Evolutionary conservation across 2,113 vertebrate genomes (phyloP), one percentile per base, ranked within the genome.

Genomic region (Typhlomys cinereus): DNA sequence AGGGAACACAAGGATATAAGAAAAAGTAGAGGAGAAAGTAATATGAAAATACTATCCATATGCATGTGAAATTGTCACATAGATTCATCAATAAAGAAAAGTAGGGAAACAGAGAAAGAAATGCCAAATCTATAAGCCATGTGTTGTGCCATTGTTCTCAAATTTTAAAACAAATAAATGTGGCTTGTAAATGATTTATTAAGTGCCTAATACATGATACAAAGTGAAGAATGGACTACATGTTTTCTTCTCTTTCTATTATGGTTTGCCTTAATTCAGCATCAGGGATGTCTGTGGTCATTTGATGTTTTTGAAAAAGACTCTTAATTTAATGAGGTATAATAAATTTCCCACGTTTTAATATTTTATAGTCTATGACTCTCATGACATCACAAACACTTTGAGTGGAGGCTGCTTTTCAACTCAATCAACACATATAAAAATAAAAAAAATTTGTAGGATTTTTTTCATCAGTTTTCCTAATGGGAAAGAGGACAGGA

Each of bases 151-250:
- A 83, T 41, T 88, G 31, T 59, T 5, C 23, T 85, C 29, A 83
- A 92, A 95, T 0, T 36, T 83, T 64, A 67, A 88, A 74, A 29
- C 4, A 82, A 86, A 75, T 1, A 88, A 81, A 88, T 44, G 41
- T 15, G 6, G 3, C 10, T 88, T 89, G 54, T 27, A 92, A 81
- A 86, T 92, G 34, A 90, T 85, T 78, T 88, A 80, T 67, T 88
- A 11, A 44, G 15, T 76, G 39, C 5, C 8, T 54, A 92, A 85
- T 90, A 66, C 7, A 79, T 36, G 34, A 84, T 39, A 46, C 3
- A 82, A 73, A 62, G 79, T 67, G 5, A 54, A 57, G 9, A 2
- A 78, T 50, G 21, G 6, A 85, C 85, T 79, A 50, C 78, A 52
- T 67, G 70, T 29, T 85, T 93, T 50, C 27, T 66, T 50, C 14